Base-by-base conservation (phyloP, 1,140 invertebrate genomes). In the Chrysopa pallens region DNA sequence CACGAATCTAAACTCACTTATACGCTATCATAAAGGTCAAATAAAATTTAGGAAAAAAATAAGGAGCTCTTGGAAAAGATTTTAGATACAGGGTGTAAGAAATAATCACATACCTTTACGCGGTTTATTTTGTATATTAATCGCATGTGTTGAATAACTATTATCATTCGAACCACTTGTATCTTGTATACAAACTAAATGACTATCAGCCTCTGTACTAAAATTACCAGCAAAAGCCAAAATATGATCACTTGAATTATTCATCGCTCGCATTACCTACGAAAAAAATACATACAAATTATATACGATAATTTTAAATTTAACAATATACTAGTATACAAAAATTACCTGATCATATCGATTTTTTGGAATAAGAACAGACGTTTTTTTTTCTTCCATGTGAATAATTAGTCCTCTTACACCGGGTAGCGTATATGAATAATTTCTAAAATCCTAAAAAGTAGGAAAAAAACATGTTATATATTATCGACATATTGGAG, bases 141-240 rank as follows among this genome's bases (percentile, higher is more conserved):
- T 89, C 2, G 86, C 83, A 58, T 90, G 84, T 4, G 86, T 89
- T 50, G 84, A 79, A 52, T 78, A 78, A 44, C 58, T 64, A 51
- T 75, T 79, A 44, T 81, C 80, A 46, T 78, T 75, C 47, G 66
- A 48, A 56, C 50, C 62, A 48, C 75, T 72, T 6, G 74, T 76
- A 45, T 69, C 67, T 62, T 90, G 86, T 54, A 90, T 81, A 59
- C 85, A 90, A 6, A 91, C 85, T 46, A 91, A 67, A 65, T 92
- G 87, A 0, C 85, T 87, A 59, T 92, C 86, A 4, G 85, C 85
- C 42, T 72, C 62, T 4, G 72, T 62, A 46, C 81, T 86, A 53
- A 90, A 87, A 55, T 82, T 85, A 0, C 80, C 80, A 5, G 77
- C 84, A 50, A 88, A 75, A 1, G 86, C 84, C 49, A 92, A 63